phyloP scores from a whole-genome alignment of 2,113 vertebrate genomes.

The Salvator merianae region DNA sequence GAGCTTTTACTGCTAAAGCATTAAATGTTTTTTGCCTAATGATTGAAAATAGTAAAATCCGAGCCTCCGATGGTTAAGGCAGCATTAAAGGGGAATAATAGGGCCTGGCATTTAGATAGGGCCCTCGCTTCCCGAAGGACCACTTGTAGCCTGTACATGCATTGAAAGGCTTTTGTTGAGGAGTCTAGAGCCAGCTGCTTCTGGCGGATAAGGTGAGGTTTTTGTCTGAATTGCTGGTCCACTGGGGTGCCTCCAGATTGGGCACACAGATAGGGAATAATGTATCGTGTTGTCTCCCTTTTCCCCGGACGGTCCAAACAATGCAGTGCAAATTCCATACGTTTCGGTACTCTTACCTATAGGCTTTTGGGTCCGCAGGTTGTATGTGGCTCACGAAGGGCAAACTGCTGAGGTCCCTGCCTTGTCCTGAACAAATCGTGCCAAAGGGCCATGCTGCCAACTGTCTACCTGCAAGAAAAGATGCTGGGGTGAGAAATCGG shows the following conservation, averaged over 20 bases:
- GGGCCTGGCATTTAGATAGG: not conserved
- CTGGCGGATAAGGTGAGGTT: not conserved
- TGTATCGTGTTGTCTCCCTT: too few relatives aligned
- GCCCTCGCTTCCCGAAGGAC: not conserved
- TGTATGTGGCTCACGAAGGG: too few relatives aligned
- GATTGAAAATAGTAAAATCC: slow-evolving; percentile 29
- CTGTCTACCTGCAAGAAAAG: too few relatives aligned
- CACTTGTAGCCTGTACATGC: not conserved
- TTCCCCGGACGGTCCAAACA: too few relatives aligned
- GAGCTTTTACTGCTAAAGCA: slow-evolving; percentile 16
- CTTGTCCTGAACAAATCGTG: too few relatives aligned
- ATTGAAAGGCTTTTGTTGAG: not conserved
- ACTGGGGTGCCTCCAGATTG: not conserved
- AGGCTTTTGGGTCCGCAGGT: too few relatives aligned
- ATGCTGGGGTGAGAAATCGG: too few relatives aligned
- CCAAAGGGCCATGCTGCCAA: too few relatives aligned
- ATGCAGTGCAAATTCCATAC: too few relatives aligned
- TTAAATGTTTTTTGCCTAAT: slow-evolving; percentile 33
- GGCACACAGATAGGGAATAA: too few relatives aligned
- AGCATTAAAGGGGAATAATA: slow-evolving; percentile 12
- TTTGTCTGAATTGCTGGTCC: not conserved
- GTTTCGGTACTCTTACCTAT: too few relatives aligned
- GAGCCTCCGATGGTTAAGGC: slow-evolving; percentile 8
- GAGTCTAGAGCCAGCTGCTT: not conserved
- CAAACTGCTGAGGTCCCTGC: too few relatives aligned